Conservation (phyloP, 2,888 invertebrate genomes). For the Shargacucullia verbasci region DNA sequence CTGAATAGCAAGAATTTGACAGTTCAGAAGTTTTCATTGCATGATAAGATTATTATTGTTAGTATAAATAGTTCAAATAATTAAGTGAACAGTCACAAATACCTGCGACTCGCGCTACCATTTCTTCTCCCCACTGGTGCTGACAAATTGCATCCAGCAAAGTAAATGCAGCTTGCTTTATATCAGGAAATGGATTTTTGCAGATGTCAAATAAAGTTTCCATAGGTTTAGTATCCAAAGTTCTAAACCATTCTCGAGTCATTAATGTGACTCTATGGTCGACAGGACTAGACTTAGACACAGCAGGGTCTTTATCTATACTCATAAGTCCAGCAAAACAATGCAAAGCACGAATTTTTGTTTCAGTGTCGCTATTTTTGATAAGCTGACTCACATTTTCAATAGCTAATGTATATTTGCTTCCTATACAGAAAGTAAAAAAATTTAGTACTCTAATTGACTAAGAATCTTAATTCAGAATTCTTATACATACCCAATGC, state of each 20-base stretch:
- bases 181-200: constrained; percentile 94
- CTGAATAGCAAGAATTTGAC: too few relatives aligned
- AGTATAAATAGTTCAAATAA: too few relatives aligned
- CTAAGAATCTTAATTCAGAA: neutral
- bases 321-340: constrained; percentile 90
- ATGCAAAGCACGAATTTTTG: constrained; percentile 91
- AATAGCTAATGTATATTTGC: constrained; percentile 85
- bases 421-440: constrained; percentile 66
- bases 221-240: constrained; percentile 79
- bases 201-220: constrained; percentile 90
- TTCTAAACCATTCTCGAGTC: constrained; percentile 87
- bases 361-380: constrained; percentile 90
- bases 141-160: constrained; percentile 91
- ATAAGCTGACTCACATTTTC: constrained; percentile 90
- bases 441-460: neutral
- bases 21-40: too few relatives aligned
- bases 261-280: constrained; percentile 84
- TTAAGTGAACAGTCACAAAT: constrained; percentile 41
- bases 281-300: constrained; percentile 74
- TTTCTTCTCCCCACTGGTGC: constrained; percentile 94
- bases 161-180: constrained; percentile 91
- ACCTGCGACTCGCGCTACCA: constrained; percentile 92
- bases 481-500: constrained; percentile 82
- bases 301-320: constrained; percentile 76
- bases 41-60: too few relatives aligned